Evolutionary conservation across 1,140 invertebrate genomes (phyloP), one percentile per base, ranked within the genome.

Genomic region (Theocolax elegans): DNA sequence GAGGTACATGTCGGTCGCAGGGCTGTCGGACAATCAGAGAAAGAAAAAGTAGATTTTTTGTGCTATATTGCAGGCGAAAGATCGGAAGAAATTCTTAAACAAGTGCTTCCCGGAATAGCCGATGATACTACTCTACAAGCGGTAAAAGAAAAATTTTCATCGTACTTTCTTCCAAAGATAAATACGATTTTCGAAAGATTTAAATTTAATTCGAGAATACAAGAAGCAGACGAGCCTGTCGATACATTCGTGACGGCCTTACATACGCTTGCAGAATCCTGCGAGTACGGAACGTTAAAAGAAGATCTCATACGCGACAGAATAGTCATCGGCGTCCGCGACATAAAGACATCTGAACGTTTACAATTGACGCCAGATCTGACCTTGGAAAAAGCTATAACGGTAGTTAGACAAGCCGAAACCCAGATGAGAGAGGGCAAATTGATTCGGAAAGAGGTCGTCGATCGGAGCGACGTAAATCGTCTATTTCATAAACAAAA

Each of bases 241-340:
- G 80, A 85, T 60, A 51, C 58, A 15, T 84, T 80, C 72, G 76
- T 84, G 17, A 82, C 78, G 15, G 68, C 74, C 19, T 58, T 85
- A 17, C 77, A 83, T 67, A 71, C n/a, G n/a, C n/a, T n/a, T n/a
- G n/a, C n/a, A n/a, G n/a, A n/a, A n/a, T n/a, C n/a, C n/a, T n/a
- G n/a, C 71, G 74, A 81, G 2, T 85, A 76, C 67, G 77, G 67
- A 6, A 60, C 42, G 1, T 38, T 84, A 21, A 72, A 76, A 21
- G 81, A 84, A 7, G 73, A 79, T 38, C 64, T 84, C 23, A 82
- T 84, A 27, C 15, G 80, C 21, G 82, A 81, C 53, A 60, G 76
- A 58, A 77, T 85, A 46, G 77, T 83, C 1, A 79, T 84, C 0
- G 81, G 80, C 0, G 64, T 81, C 4, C 64, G 58, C 1, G 74